Evolutionary conservation across 2,888 invertebrate genomes (phyloP), one percentile per base, ranked within the genome.

Genomic region (Pocota personata): DNA sequence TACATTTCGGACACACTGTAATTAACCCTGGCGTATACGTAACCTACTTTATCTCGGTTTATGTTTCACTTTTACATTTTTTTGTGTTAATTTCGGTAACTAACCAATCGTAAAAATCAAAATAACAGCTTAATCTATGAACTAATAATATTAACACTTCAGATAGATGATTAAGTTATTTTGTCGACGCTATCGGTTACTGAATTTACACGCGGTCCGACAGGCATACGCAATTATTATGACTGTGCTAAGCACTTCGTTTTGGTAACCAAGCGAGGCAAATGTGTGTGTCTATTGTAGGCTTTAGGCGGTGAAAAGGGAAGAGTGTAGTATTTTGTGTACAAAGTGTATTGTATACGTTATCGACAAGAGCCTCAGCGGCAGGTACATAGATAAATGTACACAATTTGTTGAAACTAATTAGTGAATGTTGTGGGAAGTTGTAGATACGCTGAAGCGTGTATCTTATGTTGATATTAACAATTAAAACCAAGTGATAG

Each of bases 161-260:
- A 82, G 77, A 71, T 76, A 71, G 62, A 58, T 76, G 57, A 82
- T 82, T 82, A 76, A 76, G 64, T 40, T 76, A 40, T 75, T 64
- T 55, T 52, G 37, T 62, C 52, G 62, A 55, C 60, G 55, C 67
- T 62, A 64, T 66, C 71, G 71, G 40, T 60, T 57, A 40, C 37
- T 50, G 50, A 35, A 76, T 58, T 57, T 48, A 82, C 82, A 62
- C 69, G 64, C 37, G 37, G 64, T 40, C 57, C 16, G 64, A 35
- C 77, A 76, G 32, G 10, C 76, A 76, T 76, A 82, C 64, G 71
- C 82, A 64, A 82, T 76, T 82, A 82, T 69, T 55, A 57, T 75
- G 62, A 40, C 43, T 48, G 46, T 35, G 80, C 27, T 50, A 50
- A 21, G 50, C 40, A 43, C 52, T 67, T 67, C 27, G 8, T 40